Conservation (phyloP, 2,888 invertebrate species). For the Eilema griseolum region DNA sequence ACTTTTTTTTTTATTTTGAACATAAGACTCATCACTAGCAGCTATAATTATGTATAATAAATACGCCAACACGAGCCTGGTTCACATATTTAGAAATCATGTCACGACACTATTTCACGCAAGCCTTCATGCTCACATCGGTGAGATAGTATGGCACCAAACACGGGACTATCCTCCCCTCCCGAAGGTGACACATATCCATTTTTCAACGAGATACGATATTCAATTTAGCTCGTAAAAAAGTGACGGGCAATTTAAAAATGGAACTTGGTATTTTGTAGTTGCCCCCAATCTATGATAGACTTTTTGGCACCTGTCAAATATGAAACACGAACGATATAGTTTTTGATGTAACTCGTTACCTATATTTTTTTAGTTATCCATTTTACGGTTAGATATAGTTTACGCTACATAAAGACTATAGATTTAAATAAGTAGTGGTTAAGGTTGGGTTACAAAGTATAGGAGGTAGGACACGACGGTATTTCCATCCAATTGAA, state of each 20-base stretch:
- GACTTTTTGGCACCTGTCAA: conserved; percentile 1
- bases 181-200: not conserved
- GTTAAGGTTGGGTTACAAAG: not conserved
- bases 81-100: conserved; percentile 4
- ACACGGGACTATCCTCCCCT: not conserved
- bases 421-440: not conserved
- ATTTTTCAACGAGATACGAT: conserved; percentile 4
- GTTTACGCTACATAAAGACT: not conserved
- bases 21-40: not conserved
- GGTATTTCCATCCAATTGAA: too few relatives aligned
- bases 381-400: too few relatives aligned
- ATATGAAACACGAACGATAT: not conserved
- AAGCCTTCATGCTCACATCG: conserved; percentile 4
- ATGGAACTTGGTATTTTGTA: not conserved
- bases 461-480: too few relatives aligned
- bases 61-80: not conserved
- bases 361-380: too few relatives aligned
- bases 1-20: not conserved
- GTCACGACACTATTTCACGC: not conserved
- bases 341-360: too few relatives aligned
- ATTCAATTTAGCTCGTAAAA: conserved; percentile 2
- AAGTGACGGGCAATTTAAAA: not conserved
- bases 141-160: not conserved
- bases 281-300: not conserved
- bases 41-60: not conserved